Evolutionary conservation across 92 coral and sea anemone genomes (phyloP), one percentile per base, ranked within the genome.

Genomic region (Siderastrea radians): DNA sequence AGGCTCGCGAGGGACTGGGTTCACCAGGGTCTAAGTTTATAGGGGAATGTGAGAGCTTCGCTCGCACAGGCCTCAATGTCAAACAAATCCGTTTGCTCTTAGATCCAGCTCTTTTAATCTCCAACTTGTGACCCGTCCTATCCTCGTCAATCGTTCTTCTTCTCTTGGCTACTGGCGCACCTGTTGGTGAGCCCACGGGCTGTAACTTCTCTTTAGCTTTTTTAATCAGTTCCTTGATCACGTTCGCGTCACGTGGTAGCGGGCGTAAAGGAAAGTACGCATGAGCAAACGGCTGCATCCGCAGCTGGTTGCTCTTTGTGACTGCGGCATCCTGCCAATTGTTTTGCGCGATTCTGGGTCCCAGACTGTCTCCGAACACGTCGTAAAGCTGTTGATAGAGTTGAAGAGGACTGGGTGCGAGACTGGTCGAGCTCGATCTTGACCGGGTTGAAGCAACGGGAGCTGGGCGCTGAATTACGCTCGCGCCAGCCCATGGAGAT

Each of bases 401-500:
- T 85, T 89, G 96, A 82, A 88, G 90, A 1, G 96, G 92, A 52
- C 86, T 93, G 67, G 80, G 79, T 63, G 93, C 63, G 19, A 61
- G 89, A 78, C 87, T 87, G 17, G 90, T 90, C 7, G 98, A 95
- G 49, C 87, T 93, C 19, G 96, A 95, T 64, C 98, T 94, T 26
- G 90, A 89, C 53, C 90, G 86, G 5, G 78, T 72, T 4, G 89
- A 76, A 38, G 90, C 82, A 2, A 90, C 90, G 58, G 95, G 93
- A 8, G 95, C 94, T 48, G 94, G 92, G 48, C 93, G 92, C 48
- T 93, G 94, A 77, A 90, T 63, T 85, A 92, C 84, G 43, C 96
- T 95, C 72, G 96, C 61, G 61, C 98, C 98, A 84, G 98, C 95
- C 98, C 98, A 95, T 8, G 98, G 96, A 19, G 98, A 95, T 43